Conservation (phyloP, 2,797 vertebrate genomes). For the Oreortyx pictus region DNA sequence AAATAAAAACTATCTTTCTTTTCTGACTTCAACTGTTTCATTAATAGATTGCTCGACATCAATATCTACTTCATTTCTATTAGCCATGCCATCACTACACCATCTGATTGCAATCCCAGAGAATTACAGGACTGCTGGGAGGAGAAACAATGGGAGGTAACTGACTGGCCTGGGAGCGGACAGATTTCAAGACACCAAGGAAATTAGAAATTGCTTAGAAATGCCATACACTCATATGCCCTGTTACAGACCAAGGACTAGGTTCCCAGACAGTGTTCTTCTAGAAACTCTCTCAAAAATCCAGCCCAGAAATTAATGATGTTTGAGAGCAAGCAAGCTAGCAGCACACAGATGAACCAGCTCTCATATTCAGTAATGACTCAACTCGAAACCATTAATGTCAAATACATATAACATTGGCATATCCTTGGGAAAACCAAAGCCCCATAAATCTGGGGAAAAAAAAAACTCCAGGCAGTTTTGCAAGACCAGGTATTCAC, state of each 20-base stretch:
- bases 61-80: not conserved
- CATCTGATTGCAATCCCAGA: not conserved
- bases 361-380: not conserved
- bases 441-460: constrained; percentile 3
- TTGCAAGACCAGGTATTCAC: not conserved
- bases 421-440: constrained; percentile 20
- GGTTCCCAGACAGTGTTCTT: constrained; percentile 31
- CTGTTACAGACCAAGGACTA: not conserved
- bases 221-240: not conserved
- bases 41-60: not conserved
- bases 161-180: not conserved
- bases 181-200: not conserved
- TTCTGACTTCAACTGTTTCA: not conserved
- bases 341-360: not conserved
- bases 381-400: constrained; percentile 18
- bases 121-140: not conserved
- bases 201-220: not conserved
- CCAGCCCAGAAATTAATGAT: not conserved
- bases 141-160: not conserved
- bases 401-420: constrained; percentile 6
- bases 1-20: not conserved
- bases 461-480: not conserved
- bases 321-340: not conserved
- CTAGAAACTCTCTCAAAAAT: constrained; percentile 4
- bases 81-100: not conserved